Evolutionary conservation across 2,888 invertebrate genomes (phyloP), one percentile per base, ranked within the genome.

Genomic region (Acronicta alni): DNA sequence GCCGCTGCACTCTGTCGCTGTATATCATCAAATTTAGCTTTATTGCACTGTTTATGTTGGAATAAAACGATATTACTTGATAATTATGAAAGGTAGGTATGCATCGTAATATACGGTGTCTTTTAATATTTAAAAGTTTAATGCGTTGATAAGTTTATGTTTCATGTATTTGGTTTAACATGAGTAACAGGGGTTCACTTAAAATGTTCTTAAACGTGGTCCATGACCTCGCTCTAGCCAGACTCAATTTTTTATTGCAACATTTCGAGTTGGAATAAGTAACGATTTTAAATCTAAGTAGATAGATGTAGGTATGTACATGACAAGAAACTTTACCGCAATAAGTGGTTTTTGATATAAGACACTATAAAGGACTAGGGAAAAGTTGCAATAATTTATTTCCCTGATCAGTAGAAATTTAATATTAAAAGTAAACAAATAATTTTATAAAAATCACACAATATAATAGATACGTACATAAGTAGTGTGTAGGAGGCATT

Each of bases 1-100:
- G 48, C 96, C 95, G 61, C 95, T 95, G 91, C 98, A 98, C 85
- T 96, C 96, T 85, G 97, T 95, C 94, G 97, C 98, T 97, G 94
- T 96, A 64, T 58, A 82, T 58, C 59, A 79, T 67, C 53, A 70
- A 67, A 75, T 48, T 60, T 57, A 49, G 44, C 23, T 51, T 61
- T 30, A 73, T 60, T 64, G 32, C 48, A 56, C 59, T 63, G 53
- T 14, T 35, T 59, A 55, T 42, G 20, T 30, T 15, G 10, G 45
- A 37, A 41, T 51, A 10, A n/a, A 16, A 46, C 2, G n/a, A 23
- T 14, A 42, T 35, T 17, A 17, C 23, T 43, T 17, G 30, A 17
- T 15, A 49, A 6, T 14, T n/a, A 7, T 38, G 32, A 47, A 14
- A 20, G 38, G 18, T 51, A 35, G 30, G 32, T 37, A 41, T 48